Percentiles rank a stretch among this genome's conserved stretches.
Conservation (phyloP, 2,113 vertebrate species). For the Poeciliopsis turrubarensis region DNA sequence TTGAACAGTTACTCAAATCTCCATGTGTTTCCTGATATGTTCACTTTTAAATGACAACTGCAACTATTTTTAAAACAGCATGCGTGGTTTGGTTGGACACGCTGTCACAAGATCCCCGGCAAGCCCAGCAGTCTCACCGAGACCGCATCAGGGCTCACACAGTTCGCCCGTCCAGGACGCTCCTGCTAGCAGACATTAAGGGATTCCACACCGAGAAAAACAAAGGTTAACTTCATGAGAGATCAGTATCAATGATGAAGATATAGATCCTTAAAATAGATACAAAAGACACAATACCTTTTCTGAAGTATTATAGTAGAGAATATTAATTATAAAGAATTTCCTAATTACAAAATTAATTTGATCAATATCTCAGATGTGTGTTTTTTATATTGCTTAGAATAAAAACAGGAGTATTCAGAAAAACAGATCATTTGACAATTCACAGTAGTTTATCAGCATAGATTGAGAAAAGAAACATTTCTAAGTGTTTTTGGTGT, state of each 20-base stretch:
- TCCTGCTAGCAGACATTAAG: slow-evolving; percentile 9
- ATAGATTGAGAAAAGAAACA: not conserved
- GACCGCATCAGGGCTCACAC: slow-evolving; percentile 46
- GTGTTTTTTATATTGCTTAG: not conserved
- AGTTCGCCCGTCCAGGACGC: slow-evolving; percentile 43
- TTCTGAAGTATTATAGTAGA: not conserved
- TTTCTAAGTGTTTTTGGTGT: not conserved
- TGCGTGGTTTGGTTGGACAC: not conserved
- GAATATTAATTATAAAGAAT: not conserved
- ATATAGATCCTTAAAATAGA: too few relatives aligned
- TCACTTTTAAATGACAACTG: slow-evolving; percentile 24
- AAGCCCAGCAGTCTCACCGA: slow-evolving; percentile 9
- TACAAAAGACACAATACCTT: not conserved
- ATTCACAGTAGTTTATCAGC: not conserved
- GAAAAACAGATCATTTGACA: not conserved
- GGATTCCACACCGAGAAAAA: slow-evolving; percentile 29
- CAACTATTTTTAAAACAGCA: slow-evolving; percentile 31
- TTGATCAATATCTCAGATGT: not conserved
- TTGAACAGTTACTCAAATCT: slow-evolving; percentile 20
- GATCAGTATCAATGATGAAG: slow-evolving; percentile 11
- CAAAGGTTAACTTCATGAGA: slow-evolving; percentile 46
- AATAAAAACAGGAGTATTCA: not conserved
- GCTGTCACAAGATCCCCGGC: slow-evolving; percentile 67
- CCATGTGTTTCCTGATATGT: not conserved
- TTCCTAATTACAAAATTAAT: not conserved